Percentiles rank a stretch among this genome's conserved stretches.
Evolutionary conservation across 2,888 invertebrate species (phyloP).

Genomic region (Hybos culiciformis): DNA sequence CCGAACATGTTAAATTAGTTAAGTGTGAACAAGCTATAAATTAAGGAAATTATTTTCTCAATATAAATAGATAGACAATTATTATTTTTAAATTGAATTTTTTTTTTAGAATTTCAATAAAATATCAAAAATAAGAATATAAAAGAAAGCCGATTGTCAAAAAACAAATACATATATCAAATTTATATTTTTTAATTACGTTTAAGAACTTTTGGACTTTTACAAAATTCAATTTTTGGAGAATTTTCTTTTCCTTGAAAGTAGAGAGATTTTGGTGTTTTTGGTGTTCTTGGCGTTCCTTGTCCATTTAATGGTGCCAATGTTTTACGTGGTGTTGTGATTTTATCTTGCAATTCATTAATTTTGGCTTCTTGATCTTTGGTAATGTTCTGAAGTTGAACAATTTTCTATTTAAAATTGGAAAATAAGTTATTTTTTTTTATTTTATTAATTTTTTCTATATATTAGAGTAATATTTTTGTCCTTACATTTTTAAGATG

Average conservation of each 20-base stretch:
- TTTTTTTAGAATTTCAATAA: no score
- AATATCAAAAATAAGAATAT: no score
- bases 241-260: slow-evolving; percentile 34
- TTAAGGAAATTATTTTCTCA: no score
- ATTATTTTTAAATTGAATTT: no score
- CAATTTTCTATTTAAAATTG: slow-evolving; percentile 16
- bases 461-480: not conserved
- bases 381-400: slow-evolving; percentile 11
- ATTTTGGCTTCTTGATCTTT: slow-evolving; percentile 15
- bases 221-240: slow-evolving; percentile 24
- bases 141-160: no score
- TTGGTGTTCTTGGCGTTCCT: slow-evolving; percentile 25
- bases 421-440: no score
- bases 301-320: slow-evolving; percentile 8
- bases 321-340: slow-evolving; percentile 5
- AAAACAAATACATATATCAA: no score
- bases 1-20: no score
- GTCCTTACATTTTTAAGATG: slow-evolving; percentile 14
- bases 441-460: not conserved
- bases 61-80: no score
- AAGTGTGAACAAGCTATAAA: no score
- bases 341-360: slow-evolving; percentile 14
- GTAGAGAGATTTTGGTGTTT: slow-evolving; percentile 31
- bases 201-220: slow-evolving; percentile 21
- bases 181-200: no score